Base-by-base conservation (phyloP, 2,888 invertebrate species). In the Ichneumoninae sp. region DNA sequence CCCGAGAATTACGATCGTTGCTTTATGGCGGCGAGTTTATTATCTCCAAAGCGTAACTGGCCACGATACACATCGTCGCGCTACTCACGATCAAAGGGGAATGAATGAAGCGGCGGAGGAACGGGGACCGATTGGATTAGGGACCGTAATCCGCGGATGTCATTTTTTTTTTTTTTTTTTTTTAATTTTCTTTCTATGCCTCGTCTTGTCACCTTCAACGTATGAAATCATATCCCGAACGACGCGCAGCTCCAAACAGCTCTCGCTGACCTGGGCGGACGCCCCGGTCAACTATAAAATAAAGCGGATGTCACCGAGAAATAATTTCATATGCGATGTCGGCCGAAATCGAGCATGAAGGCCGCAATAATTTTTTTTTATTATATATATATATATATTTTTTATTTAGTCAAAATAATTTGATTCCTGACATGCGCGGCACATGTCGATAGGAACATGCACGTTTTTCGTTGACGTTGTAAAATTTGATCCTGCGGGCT, bases 1-100 rank as follows among this genome's bases (percentile, higher is more conserved):
- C 83, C 79, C 68, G 79, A 85, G 87, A 87, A 87, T 87, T 85
- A 86, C 87, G 85, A 85, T 85, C 84, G 79, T 86, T 81, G 84
- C 86, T 86, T 87, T 86, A 86, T 84, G 85, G 85, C 79, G 76
- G 80, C 80, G 82, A 85, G 84, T 85, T 85, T 82, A 85, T 85
- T 85, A 82, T 85, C 82, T 80, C 84, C 71, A 85, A 85, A 82
- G 84, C 75, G 82, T 82, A 82, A 82, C 84, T 85, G 69, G 79
- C 66, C 77, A 72, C 47, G 57, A 16, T 26, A 60, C 47, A 71
- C 60, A 82, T 71, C 52, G 68, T 69, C 26, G 57, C 66, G 76
- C 30, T 71, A 26, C 44, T 19, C 47, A 33, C 16, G 19, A 50
- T 50, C 10, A 50, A 72, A 44, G 57, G 82, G 16, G 36, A 76